A percentile compares a stretch with the other conserved stretches of the same genome.
Evolutionary conservation across 2,888 invertebrate species (phyloP).

Genomic region (Archips crataeganus): DNA sequence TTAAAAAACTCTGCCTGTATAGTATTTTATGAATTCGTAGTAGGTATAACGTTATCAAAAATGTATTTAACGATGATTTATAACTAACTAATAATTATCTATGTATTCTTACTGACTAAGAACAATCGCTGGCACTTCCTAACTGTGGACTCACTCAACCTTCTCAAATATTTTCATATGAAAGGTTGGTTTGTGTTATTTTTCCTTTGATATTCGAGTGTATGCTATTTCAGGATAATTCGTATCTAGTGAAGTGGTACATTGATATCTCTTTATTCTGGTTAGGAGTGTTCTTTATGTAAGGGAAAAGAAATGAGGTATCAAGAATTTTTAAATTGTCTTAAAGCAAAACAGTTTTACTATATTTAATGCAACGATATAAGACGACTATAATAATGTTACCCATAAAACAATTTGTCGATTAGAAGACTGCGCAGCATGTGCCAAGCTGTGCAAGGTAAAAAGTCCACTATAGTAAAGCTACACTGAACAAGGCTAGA

Average conservation of each 20-base stretch:
- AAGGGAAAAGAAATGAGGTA: background rate
- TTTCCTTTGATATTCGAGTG: background rate
- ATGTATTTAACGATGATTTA: too few species aligned
- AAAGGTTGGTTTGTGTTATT: conserved; percentile 1
- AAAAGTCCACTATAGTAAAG: too few species aligned
- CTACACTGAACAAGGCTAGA: too few species aligned
- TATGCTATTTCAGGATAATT: background rate
- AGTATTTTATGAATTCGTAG: background rate
- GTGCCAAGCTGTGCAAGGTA: too few species aligned
- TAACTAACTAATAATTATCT: too few species aligned
- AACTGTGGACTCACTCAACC: background rate
- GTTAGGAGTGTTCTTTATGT: background rate
- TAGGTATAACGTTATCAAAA: too few species aligned
- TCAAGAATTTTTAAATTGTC: too few species aligned
- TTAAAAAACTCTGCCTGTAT: background rate
- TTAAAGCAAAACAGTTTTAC: background rate
- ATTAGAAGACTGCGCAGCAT: too few species aligned
- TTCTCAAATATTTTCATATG: background rate
- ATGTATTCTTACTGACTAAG: too few species aligned
- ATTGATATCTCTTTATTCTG: background rate
- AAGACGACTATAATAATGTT: too few species aligned
- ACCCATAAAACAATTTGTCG: too few species aligned
- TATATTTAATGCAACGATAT: too few species aligned
- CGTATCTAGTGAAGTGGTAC: background rate
- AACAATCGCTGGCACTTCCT: background rate